phyloP scores from a whole-genome alignment of 2,888 invertebrate genomes.

The Trichopria drosophilae region DNA sequence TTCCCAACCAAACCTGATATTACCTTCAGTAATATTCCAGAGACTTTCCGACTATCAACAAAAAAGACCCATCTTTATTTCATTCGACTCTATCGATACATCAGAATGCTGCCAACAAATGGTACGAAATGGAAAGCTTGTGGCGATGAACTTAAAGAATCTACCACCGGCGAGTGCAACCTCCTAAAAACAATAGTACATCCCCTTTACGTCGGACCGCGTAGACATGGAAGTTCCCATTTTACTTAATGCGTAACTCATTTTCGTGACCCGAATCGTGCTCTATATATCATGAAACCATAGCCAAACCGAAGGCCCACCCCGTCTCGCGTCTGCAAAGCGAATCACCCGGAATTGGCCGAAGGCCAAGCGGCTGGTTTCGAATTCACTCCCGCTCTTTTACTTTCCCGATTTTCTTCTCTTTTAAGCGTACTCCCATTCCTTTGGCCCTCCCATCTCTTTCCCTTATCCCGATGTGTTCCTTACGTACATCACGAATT shows the following conservation, averaged over 20 bases:
- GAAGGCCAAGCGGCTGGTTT: constrained; percentile 37
- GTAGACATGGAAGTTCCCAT: constrained; percentile 20
- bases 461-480: too few species aligned
- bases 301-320: constrained; percentile 10
- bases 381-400: constrained; percentile 16
- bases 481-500: too few species aligned
- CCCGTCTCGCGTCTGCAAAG: constrained; percentile 29
- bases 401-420: constrained; percentile 6
- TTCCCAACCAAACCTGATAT: too few species aligned
- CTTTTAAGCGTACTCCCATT: constrained; percentile 22
- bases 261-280: constrained; percentile 39
- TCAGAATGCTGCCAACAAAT: too few species aligned
- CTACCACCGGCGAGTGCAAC: background rate
- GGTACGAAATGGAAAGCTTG: too few species aligned
- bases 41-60: too few species aligned
- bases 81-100: too few species aligned
- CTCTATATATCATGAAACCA: constrained; percentile 34
- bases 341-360: constrained; percentile 46
- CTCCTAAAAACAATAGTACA: constrained; percentile 9
- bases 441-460: constrained; percentile 21
- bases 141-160: too few species aligned
- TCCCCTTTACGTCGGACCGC: constrained; percentile 34
- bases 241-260: constrained; percentile 41
- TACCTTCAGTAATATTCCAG: too few species aligned
- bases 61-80: too few species aligned